phyloP scores from a whole-genome alignment of 92 coral and sea anemone genomes.

The Umimayanthus kanabou region DNA sequence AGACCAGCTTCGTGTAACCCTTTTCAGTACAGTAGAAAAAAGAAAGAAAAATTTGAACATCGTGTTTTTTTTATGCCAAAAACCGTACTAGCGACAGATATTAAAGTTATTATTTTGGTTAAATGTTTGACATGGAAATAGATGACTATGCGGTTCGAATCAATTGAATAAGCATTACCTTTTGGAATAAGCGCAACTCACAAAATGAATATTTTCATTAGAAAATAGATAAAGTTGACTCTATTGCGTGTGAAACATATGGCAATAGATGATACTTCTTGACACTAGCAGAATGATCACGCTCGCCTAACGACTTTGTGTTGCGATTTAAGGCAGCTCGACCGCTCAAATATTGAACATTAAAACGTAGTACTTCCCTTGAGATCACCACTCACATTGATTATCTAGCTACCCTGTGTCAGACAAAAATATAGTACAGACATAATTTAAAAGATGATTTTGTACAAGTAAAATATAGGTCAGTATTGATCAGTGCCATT shows the following conservation, averaged over 20 bases:
- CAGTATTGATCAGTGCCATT: background rate
- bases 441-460: background rate
- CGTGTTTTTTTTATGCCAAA: background rate
- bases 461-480: background rate
- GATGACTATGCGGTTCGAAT: background rate
- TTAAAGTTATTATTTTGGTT: too few relatives aligned
- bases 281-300: background rate
- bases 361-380: background rate
- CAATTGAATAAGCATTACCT: background rate
- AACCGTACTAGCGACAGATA: background rate
- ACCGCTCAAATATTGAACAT: background rate
- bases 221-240: background rate
- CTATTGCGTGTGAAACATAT: background rate
- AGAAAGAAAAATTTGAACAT: background rate
- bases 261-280: background rate
- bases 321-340: conserved; percentile 7
- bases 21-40: background rate
- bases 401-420: background rate
- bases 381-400: background rate
- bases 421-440: background rate
- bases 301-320: background rate
- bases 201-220: too few relatives aligned
- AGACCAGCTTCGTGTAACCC: background rate
- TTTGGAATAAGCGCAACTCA: background rate
- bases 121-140: background rate